These are phyloP conservation scores for Atlantisia rogersi DNA, from an alignment of 2,113 vertebrate genomes.

Conservation along the genomic window DNA sequence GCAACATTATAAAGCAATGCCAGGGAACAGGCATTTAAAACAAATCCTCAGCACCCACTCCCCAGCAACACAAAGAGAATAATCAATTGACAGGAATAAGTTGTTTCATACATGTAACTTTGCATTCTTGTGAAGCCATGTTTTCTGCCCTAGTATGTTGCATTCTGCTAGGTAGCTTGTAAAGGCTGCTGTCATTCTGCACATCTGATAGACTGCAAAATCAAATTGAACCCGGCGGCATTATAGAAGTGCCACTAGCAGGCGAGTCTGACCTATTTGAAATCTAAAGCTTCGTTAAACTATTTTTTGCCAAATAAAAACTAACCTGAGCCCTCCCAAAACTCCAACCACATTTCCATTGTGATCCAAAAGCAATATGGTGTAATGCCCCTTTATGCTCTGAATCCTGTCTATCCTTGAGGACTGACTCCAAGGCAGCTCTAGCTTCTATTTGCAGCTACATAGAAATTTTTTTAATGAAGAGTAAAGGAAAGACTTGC, in stretches of 20 bases:
- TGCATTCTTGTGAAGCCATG: background rate
- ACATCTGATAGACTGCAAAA: background rate
- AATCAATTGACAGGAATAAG: background rate
- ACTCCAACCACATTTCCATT: constrained; percentile 32
- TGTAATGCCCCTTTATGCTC: background rate
- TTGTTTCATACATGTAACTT: background rate
- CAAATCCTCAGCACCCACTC: background rate
- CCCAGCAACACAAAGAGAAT: background rate
- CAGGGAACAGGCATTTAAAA: background rate
- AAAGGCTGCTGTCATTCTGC: background rate
- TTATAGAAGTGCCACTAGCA: background rate
- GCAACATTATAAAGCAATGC: constrained; percentile 16
- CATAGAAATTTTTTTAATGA: constrained; percentile 39
- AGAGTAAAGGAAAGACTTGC: constrained; percentile 57
- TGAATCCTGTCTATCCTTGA: background rate
- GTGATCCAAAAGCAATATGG: constrained; percentile 18
- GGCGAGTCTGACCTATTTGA: background rate
- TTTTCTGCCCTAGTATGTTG: background rate
- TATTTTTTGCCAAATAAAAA: constrained; percentile 9
- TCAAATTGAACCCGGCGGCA: background rate
- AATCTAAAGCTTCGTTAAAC: background rate
- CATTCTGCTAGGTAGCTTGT: background rate
- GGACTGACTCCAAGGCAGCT: background rate
- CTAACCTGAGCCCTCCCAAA: constrained; percentile 19
- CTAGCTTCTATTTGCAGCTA: constrained; percentile 33